Conservation (phyloP, 2,797 vertebrate species). For the Pantherophis alleghaniensis region DNA sequence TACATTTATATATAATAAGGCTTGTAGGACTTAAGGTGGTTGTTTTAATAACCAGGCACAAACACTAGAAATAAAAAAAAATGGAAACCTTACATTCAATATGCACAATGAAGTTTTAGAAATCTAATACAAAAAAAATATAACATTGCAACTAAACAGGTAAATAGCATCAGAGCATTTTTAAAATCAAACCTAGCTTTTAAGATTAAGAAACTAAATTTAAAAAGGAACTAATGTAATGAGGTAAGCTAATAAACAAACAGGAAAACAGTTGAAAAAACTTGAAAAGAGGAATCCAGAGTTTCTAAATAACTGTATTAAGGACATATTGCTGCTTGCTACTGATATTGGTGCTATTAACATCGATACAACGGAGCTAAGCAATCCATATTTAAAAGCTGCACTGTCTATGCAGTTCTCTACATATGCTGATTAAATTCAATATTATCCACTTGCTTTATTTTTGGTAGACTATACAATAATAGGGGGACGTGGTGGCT, state of each 20-base stretch:
- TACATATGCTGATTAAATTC: neutral
- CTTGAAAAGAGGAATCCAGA: conserved; percentile 53
- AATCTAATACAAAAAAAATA: conserved; percentile 10
- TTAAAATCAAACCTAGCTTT: conserved; percentile 45
- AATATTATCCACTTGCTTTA: neutral
- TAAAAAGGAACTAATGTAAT: conserved; percentile 45
- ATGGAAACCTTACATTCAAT: neutral
- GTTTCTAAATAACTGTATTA: conserved; percentile 23
- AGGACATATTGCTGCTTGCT: conserved; percentile 16
- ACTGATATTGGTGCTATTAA: neutral
- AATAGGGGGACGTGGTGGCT: neutral
- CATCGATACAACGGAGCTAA: neutral
- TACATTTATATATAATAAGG: neutral
- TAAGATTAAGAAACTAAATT: conserved; percentile 51
- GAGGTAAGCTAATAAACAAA: conserved; percentile 35
- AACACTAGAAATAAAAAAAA: conserved; percentile 31
- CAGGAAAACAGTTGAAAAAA: conserved; percentile 33
- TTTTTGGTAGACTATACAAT: neutral
- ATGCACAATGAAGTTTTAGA: neutral
- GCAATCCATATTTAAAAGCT: neutral
- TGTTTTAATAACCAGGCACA: neutral
- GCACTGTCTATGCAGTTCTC: neutral
- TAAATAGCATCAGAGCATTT: conserved; percentile 40
- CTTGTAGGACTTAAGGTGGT: neutral
- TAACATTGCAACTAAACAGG: neutral